A percentile compares a stretch with the other conserved stretches of the same genome.
Conservation (phyloP, 2,113 vertebrate species). For the Himantopus leucocephalus region DNA sequence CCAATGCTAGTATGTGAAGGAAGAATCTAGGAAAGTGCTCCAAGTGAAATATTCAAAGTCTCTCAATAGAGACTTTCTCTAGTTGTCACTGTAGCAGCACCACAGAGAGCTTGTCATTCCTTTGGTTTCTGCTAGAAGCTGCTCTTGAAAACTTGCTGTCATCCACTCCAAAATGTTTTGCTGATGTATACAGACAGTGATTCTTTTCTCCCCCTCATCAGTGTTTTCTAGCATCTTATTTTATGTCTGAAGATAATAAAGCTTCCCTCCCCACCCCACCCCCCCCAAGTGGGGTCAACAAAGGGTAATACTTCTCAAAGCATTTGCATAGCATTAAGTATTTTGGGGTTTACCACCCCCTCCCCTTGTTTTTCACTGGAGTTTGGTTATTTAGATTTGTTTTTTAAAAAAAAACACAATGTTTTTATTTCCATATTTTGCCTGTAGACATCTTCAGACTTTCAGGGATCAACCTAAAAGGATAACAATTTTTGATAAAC, state of each 20-base stretch:
- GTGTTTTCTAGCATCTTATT: background rate
- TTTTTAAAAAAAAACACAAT: too few relatives aligned
- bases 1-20: background rate
- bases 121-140: background rate
- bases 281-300: background rate
- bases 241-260: background rate
- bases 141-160: background rate
- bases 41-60: background rate
- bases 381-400: background rate
- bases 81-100: background rate
- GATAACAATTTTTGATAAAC: background rate
- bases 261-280: too few relatives aligned
- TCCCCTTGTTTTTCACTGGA: rapidly evolving
- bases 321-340: background rate
- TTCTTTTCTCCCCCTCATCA: background rate
- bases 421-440: background rate
- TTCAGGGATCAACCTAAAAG: background rate
- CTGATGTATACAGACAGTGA: background rate
- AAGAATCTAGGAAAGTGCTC: background rate
- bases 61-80: background rate
- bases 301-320: background rate
- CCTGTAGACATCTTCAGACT: background rate
- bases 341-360: background rate
- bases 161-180: background rate
- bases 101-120: background rate